Percentiles rank a stretch among this genome's conserved stretches.
phyloP scores from a whole-genome alignment of 2,797 vertebrate species.

The Pangasius sanitwongsei region DNA sequence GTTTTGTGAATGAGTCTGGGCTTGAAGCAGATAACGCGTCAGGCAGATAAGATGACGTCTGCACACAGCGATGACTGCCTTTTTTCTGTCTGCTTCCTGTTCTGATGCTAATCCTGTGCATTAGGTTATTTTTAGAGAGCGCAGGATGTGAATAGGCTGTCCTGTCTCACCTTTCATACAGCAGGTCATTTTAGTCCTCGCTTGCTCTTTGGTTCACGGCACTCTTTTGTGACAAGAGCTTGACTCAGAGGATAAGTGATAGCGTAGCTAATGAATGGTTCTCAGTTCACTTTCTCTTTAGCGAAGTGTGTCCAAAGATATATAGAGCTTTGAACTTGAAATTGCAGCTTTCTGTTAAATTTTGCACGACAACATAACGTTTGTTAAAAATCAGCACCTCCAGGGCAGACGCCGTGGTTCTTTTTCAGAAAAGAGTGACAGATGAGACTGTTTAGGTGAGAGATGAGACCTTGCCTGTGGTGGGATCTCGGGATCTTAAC shows the following conservation, averaged over 20 bases:
- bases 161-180: conserved; percentile 80
- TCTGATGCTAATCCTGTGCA: conserved; percentile 77
- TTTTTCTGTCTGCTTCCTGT: conserved; percentile 73
- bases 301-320: not conserved
- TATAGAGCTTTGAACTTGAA: not conserved
- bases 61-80: conserved; percentile 74
- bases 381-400: not conserved
- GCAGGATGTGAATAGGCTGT: conserved; percentile 79
- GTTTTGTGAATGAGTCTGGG: conserved; percentile 71
- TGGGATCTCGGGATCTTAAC: not conserved
- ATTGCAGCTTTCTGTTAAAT: not conserved
- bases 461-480: not conserved
- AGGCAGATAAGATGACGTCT: conserved; percentile 76
- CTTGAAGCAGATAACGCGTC: conserved; percentile 71
- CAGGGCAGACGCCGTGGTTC: not conserved
- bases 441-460: not conserved
- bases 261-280: not conserved
- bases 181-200: conserved; percentile 75
- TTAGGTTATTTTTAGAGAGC: conserved; percentile 79
- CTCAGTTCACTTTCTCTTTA: not conserved
- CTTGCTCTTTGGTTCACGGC: conserved; percentile 46
- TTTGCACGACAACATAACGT: not conserved
- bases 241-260: conserved; percentile 10
- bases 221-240: conserved; percentile 25
- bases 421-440: not conserved